These are phyloP conservation scores for Nilaparvata lugens DNA, from an alignment of 1,140 invertebrate genomes.

Conservation along the genomic window DNA sequence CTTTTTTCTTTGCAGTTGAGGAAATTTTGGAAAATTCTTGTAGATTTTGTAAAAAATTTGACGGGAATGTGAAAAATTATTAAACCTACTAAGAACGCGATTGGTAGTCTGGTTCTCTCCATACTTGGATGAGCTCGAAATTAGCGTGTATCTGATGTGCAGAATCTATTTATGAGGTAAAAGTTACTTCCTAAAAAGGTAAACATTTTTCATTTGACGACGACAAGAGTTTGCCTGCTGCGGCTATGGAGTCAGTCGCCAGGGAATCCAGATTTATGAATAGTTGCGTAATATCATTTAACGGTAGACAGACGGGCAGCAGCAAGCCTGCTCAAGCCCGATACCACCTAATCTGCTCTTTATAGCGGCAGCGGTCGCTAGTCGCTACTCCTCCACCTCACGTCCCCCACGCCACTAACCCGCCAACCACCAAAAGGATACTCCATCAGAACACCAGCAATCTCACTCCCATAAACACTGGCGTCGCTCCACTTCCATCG, in stretches of 20 bases:
- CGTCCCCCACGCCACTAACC: background rate
- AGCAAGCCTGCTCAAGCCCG: background rate
- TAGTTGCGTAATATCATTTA: background rate
- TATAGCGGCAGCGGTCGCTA: background rate
- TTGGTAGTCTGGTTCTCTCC: too few species aligned
- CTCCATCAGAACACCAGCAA: background rate
- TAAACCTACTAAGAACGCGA: too few species aligned
- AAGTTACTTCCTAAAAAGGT: too few species aligned
- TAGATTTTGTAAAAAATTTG: too few species aligned
- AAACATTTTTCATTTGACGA: too few species aligned
- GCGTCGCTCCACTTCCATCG: background rate
- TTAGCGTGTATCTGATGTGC: too few species aligned
- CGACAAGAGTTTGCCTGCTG: too few species aligned
- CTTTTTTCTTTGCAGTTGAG: too few species aligned
- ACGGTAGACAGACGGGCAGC: background rate
- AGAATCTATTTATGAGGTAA: too few species aligned
- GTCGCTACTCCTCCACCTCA: background rate
- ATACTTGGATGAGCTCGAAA: too few species aligned
- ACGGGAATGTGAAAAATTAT: too few species aligned
- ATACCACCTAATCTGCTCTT: slow-evolving; percentile 3
- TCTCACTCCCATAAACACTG: background rate
- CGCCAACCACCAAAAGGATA: background rate
- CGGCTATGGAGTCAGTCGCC: background rate
- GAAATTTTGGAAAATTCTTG: too few species aligned
- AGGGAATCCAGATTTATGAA: slow-evolving; percentile 1